These are phyloP conservation scores for Heteropelma amictum DNA, from an alignment of 2,888 invertebrate species.

Conservation along the genomic window DNA sequence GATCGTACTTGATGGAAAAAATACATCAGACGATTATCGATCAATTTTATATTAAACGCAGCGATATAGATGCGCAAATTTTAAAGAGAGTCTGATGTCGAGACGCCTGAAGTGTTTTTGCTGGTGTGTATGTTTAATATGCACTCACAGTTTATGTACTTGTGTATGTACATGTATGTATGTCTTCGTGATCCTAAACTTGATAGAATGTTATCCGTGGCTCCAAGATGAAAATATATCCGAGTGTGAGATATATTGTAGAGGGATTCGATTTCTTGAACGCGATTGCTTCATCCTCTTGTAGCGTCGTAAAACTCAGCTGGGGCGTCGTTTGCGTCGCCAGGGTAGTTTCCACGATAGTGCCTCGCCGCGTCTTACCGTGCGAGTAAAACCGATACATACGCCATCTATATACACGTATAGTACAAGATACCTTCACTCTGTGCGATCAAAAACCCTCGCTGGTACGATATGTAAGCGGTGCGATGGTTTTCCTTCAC, in stretches of 20 bases:
- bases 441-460: conserved; percentile 23
- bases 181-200: conserved; percentile 10
- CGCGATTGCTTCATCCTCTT: conserved; percentile 43
- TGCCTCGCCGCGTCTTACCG: no score
- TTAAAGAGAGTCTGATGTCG: no score
- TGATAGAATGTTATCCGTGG: conserved; percentile 37
- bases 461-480: conserved; percentile 29
- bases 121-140: no score
- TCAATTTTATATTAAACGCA: no score
- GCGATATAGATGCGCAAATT: no score
- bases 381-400: no score
- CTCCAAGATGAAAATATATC: conserved; percentile 38
- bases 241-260: conserved; percentile 22
- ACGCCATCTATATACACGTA: conserved; percentile 13
- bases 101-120: no score
- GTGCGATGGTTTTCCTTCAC: conserved; percentile 24
- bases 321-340: conserved; percentile 40
- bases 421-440: no score
- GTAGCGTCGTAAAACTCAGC: conserved; percentile 46
- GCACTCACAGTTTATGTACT: background rate
- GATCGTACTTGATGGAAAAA: no score
- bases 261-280: conserved; percentile 51
- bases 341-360: conserved; percentile 22
- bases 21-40: no score
- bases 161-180: background rate